Conservation (phyloP, 2,888 invertebrate species). For the Sepiola atlantica region DNA sequence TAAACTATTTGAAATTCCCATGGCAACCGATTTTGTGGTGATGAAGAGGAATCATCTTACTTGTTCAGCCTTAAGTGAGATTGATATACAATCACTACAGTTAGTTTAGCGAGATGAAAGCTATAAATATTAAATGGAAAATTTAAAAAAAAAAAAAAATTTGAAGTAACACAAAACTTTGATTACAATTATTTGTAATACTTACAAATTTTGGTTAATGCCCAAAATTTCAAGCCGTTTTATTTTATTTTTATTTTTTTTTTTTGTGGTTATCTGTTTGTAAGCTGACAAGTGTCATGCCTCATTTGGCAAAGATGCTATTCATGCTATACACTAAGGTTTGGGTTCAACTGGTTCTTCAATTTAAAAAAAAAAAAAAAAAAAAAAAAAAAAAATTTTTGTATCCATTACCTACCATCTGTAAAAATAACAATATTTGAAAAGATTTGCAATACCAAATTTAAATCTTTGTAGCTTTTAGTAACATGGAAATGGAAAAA, state of each 20-base stretch:
- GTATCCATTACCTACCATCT: background rate
- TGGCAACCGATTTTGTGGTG: background rate
- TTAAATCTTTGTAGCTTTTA: background rate
- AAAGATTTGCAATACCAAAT: background rate
- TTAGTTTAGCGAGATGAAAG: background rate
- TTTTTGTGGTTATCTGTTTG: background rate
- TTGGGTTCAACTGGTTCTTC: background rate
- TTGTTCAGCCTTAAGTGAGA: constrained; percentile 2
- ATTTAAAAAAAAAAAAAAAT: background rate
- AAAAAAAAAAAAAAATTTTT: too few relatives aligned
- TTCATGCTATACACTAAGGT: background rate
- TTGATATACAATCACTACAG: background rate
- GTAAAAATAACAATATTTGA: background rate
- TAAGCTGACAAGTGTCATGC: background rate
- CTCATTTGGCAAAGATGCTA: background rate
- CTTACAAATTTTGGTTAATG: background rate
- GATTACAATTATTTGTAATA: background rate
- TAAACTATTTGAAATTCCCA: background rate
- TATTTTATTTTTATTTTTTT: too few relatives aligned
- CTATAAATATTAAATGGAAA: background rate
- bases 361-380: too few relatives aligned
- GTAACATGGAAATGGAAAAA: background rate
- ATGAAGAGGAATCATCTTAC: background rate
- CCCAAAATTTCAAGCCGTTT: background rate
- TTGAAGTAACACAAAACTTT: background rate